Conservation (phyloP, 2,113 vertebrate species). For the Bubalus kerabau region DNA sequence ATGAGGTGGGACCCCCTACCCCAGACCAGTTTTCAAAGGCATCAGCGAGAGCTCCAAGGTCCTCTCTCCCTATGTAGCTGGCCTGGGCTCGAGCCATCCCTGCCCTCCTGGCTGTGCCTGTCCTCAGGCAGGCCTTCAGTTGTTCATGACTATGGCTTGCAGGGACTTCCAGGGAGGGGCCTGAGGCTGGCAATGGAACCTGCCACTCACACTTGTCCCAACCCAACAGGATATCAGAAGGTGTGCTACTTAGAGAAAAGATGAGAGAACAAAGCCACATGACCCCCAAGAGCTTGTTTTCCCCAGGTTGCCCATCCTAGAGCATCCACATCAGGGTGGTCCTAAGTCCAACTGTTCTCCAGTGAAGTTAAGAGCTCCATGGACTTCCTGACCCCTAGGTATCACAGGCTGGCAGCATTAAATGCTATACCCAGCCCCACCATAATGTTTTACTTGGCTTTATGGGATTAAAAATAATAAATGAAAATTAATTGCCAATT, state of each 20-base stretch:
- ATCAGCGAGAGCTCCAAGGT: neutral
- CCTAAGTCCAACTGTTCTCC: neutral
- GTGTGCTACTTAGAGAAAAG: neutral
- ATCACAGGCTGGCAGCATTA: neutral
- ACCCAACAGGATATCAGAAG: neutral
- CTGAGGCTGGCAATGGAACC: neutral
- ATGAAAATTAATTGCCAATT: neutral
- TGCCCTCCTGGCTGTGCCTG: neutral
- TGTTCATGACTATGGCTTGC: neutral
- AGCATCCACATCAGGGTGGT: neutral
- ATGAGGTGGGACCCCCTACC: neutral
- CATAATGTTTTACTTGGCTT: neutral
- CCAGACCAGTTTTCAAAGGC: neutral
- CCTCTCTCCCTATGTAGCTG: fast-evolving
- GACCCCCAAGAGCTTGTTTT: neutral
- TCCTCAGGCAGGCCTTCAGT: neutral
- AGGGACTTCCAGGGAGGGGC: neutral
- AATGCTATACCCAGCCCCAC: fast-evolving
- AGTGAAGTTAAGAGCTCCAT: neutral
- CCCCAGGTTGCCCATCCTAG: no score
- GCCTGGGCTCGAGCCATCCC: constrained; percentile 49
- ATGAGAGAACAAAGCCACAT: neutral
- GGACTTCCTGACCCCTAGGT: neutral
- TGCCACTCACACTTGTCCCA: no score
- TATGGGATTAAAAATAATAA: neutral